Conservation (phyloP, 2,888 invertebrate species). For the Griposia aprilina region DNA sequence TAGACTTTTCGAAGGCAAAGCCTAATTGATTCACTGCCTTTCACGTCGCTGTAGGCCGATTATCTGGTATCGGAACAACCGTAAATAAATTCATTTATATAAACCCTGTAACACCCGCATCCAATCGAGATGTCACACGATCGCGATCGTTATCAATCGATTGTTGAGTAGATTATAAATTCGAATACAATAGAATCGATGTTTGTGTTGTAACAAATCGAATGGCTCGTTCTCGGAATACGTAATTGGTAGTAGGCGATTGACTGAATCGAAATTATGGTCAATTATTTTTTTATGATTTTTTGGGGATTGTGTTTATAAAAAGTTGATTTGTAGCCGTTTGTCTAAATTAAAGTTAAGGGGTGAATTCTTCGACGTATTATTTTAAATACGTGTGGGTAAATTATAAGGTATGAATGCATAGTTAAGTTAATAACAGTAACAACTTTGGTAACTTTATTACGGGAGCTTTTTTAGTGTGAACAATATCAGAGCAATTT, state of each 20-base stretch:
- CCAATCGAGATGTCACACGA: constrained; percentile 75
- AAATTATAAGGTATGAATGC: constrained; percentile 47
- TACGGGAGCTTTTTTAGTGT: constrained; percentile 6
- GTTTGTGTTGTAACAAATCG: constrained; percentile 65
- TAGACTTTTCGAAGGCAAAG: neutral
- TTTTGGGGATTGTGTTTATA: constrained; percentile 48
- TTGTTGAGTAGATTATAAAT: constrained; percentile 72
- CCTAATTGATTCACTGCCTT: constrained; percentile 43
- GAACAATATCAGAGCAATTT: constrained; percentile 21
- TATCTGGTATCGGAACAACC: constrained; percentile 49
- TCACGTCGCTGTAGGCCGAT: constrained; percentile 14
- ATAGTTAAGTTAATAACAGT: constrained; percentile 32
- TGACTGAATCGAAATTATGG: constrained; percentile 60
- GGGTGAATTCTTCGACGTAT: constrained; percentile 37
- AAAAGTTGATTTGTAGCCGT: constrained; percentile 57
- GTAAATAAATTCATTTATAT: constrained; percentile 68
- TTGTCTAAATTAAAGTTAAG: constrained; percentile 37
- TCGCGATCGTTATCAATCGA: constrained; percentile 76
- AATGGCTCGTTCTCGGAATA: constrained; percentile 67
- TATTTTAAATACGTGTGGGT: constrained; percentile 32
- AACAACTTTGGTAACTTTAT: constrained; percentile 1
- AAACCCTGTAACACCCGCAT: constrained; percentile 78
- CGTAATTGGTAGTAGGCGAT: constrained; percentile 69
- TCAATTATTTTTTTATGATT: constrained; percentile 53
- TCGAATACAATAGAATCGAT: constrained; percentile 74